phyloP scores from a whole-genome alignment of 1,140 invertebrate genomes.

The Hyles euphorbiae region DNA sequence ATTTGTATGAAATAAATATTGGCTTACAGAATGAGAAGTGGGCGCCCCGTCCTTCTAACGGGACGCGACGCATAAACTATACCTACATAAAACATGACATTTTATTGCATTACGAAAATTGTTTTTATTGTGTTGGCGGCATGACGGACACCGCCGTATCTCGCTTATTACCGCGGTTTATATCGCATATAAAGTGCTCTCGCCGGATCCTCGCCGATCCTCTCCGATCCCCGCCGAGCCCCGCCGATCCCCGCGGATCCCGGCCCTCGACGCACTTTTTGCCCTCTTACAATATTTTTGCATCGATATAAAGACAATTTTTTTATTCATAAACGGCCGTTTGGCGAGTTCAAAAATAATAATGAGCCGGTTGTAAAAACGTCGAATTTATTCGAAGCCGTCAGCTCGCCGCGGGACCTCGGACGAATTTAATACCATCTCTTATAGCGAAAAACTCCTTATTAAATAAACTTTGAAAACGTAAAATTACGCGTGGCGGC shows the following conservation, averaged over 20 bases:
- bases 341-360: constrained; percentile 56
- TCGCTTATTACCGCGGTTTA: too few relatives aligned
- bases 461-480: constrained; percentile 69
- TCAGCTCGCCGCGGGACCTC: constrained; percentile 16
- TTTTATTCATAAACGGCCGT: constrained; percentile 62
- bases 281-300: constrained; percentile 57
- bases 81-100: too few relatives aligned
- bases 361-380: constrained; percentile 68
- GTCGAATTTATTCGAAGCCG: constrained; percentile 56
- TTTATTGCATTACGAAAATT: too few relatives aligned
- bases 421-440: constrained; percentile 53
- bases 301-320: constrained; percentile 57
- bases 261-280: constrained; percentile 30
- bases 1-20: too few relatives aligned
- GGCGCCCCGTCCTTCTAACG: too few relatives aligned
- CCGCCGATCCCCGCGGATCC: too few relatives aligned
- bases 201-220: too few relatives aligned
- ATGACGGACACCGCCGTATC: too few relatives aligned
- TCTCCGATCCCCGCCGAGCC: too few relatives aligned
- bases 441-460: constrained; percentile 53
- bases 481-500: constrained; percentile 59
- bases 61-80: too few relatives aligned
- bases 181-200: not conserved
- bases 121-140: too few relatives aligned
- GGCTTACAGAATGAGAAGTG: too few relatives aligned